Base-by-base conservation (phyloP, 1,140 invertebrate genomes). In the Dufourea novaeangliae region DNA sequence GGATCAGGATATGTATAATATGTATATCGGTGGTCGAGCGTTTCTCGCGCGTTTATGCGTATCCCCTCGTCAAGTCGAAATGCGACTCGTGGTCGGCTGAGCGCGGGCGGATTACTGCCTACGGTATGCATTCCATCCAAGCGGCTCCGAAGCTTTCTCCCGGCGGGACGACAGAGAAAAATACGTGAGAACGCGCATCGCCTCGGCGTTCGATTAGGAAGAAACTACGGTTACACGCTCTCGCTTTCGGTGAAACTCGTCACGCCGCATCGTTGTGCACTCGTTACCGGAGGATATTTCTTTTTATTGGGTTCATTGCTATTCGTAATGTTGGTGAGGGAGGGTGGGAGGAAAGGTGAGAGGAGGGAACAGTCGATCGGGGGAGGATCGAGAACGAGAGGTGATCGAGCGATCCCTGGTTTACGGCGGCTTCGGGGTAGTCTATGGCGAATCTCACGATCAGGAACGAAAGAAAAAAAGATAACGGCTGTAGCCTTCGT, bases 141-240 rank as follows among this genome's bases (percentile, higher is more conserved):
- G 69, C 22, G n/a, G n/a, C 62, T 84, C 66, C 64, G 50, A 34
- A 72, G 78, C 83, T 84, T 84, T 84, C 83, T 64, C 74, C 74
- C 50, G n/a, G 59, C 12, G 66, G 14, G 52, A 57, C 64, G 69
- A 74, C 46, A 78, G 64, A 78, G 64, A 69, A 84, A 84, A 84
- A 84, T 84, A 74, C 83, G 83, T 80, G 83, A 84, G 81, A 84
- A 77, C 82, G 73, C 57, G 73, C 54, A 69, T 68, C 74, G 56
- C 59, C 50, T 39, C 64, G 25, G 63, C 57, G 25, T 62, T 34
- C 59, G 56, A 78, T 68, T 54, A 61, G 57, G 80, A 82, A 70
- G 80, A 83, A 63, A 39, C 56, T 63, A 14, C 32, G 32, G 37
- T 46, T 29, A 39, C 41, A n/a, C 25, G 79, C 59, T 67, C 44